A percentile compares a stretch with the other conserved stretches of the same genome.
Evolutionary conservation across 2,888 invertebrate species (phyloP).

Genomic region (Dynastes hyllus): DNA sequence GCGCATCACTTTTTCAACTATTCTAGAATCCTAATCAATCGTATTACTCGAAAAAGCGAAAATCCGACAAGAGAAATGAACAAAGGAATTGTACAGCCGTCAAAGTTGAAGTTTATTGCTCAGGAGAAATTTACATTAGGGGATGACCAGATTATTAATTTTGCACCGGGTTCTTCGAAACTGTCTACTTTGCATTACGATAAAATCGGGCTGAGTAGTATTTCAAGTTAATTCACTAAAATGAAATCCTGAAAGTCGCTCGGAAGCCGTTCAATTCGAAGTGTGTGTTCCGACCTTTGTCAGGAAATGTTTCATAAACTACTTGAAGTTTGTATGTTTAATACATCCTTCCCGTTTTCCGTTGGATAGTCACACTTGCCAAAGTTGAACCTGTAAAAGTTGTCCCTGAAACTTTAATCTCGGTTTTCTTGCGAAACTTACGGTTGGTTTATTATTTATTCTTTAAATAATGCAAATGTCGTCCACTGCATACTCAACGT

Average conservation of each 20-base stretch:
- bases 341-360: constrained; percentile 1
- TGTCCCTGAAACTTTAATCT: constrained; percentile 20
- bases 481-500: not conserved
- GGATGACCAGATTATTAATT: not conserved
- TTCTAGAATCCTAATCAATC: no score
- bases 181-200: not conserved
- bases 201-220: not conserved
- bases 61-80: not conserved
- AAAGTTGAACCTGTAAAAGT: constrained; percentile 26
- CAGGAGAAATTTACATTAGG: not conserved
- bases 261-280: not conserved
- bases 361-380: not conserved
- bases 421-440: not conserved
- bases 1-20: no score
- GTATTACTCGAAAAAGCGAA: no score
- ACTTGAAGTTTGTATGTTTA: constrained; percentile 29
- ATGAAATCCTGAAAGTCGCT: not conserved
- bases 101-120: not conserved
- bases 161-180: not conserved
- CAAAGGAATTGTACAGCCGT: not conserved
- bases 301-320: constrained; percentile 31
- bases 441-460: not conserved
- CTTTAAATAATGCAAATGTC: not conserved
- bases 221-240: constrained; percentile 16
- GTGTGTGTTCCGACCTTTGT: constrained; percentile 5